Percentiles rank a stretch among this genome's conserved stretches.
phyloP scores from a whole-genome alignment of 2,888 invertebrate species.

The Spialia ferax region DNA sequence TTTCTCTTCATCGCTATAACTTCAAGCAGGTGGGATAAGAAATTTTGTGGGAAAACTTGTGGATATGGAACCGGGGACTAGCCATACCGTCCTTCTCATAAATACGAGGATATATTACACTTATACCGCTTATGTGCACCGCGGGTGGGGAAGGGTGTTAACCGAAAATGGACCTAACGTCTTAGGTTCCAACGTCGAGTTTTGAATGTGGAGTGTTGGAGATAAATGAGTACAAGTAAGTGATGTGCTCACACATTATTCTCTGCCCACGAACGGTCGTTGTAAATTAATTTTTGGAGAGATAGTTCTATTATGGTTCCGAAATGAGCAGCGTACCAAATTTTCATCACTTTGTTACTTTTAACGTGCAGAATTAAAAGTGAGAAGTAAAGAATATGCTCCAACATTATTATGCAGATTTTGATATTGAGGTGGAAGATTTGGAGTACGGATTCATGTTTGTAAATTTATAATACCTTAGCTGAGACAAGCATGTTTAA shows the following conservation, averaged over 20 bases:
- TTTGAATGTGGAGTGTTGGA: neutral
- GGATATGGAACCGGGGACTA: conserved; percentile 44
- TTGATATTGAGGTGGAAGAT: too few relatives aligned
- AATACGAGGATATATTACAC: conserved; percentile 46
- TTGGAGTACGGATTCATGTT: too few relatives aligned
- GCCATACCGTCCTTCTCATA: conserved; percentile 45
- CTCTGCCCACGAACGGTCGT: conserved; percentile 37
- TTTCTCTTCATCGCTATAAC: conserved; percentile 40
- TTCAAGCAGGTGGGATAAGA: conserved; percentile 45
- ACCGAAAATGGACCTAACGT: conserved; percentile 1
- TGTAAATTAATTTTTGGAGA: conserved; percentile 45
- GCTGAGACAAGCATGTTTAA: too few relatives aligned
- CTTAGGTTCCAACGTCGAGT: neutral
- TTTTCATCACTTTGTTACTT: conserved; percentile 18
- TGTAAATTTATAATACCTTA: too few relatives aligned
- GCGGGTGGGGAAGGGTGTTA: too few relatives aligned
- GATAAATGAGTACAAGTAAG: conserved; percentile 55
- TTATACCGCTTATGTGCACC: conserved; percentile 20
- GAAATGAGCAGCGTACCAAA: conserved; percentile 21
- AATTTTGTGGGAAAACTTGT: conserved; percentile 42
- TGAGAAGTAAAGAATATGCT: too few relatives aligned
- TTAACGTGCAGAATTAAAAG: too few relatives aligned
- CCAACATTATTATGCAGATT: too few relatives aligned
- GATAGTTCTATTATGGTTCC: conserved; percentile 36
- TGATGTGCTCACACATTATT: conserved; percentile 51